These are phyloP conservation scores for Apotomis betuletana DNA, from an alignment of 2,888 invertebrate species.

Conservation along the genomic window DNA sequence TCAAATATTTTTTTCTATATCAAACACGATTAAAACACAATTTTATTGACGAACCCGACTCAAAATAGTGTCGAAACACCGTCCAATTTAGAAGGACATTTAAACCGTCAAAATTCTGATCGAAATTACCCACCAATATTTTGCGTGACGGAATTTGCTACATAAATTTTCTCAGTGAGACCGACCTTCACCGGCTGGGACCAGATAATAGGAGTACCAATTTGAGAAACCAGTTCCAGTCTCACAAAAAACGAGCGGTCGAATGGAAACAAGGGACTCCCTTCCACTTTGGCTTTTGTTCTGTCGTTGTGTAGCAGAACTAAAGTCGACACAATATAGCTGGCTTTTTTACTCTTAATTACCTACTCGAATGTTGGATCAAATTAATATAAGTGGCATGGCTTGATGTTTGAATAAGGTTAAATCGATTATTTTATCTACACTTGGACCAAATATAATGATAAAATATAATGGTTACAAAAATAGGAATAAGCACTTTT, in stretches of 20 bases:
- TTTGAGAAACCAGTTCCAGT: constrained; percentile 77
- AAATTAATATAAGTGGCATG: constrained; percentile 24
- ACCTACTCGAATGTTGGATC: constrained; percentile 35
- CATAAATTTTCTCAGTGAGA: constrained; percentile 70
- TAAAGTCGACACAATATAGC: constrained; percentile 34
- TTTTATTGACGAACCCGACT: neutral
- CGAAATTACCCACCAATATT: constrained; percentile 68
- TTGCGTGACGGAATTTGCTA: constrained; percentile 80
- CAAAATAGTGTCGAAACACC: constrained; percentile 35
- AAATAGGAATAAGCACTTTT: neutral
- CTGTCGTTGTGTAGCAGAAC: constrained; percentile 53
- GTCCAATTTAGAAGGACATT: constrained; percentile 40
- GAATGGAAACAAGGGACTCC: constrained; percentile 70
- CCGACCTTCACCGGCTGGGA: constrained; percentile 76
- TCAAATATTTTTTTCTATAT: neutral
- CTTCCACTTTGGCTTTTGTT: constrained; percentile 67
- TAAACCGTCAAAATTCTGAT: constrained; percentile 43
- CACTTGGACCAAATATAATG: too few relatives aligned
- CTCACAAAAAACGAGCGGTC: constrained; percentile 69
- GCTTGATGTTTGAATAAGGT: constrained; percentile 12
- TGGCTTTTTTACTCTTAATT: constrained; percentile 41
- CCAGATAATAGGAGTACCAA: constrained; percentile 81
- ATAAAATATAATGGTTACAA: neutral
- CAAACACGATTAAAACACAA: neutral
- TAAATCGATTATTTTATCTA: neutral